Base-by-base conservation (phyloP, 2,888 invertebrate species). In the Fissipunctia ypsillon region DNA sequence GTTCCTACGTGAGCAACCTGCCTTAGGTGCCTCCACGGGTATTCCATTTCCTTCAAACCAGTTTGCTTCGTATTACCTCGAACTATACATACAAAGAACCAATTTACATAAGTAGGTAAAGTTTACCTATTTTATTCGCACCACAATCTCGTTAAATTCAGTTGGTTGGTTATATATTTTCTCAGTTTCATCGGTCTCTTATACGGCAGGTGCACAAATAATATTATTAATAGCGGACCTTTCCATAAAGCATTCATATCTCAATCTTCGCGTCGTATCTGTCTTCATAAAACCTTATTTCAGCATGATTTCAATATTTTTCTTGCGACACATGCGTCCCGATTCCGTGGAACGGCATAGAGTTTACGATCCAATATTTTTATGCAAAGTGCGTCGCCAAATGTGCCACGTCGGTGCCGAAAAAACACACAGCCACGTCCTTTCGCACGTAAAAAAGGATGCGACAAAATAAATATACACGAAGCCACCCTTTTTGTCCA, bases 391-490 rank as follows among this genome's bases (percentile, higher is more conserved):
- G 92, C 93, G 94, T 95, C 94, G 94, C 96, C 96, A 96, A 96
- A 96, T 96, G 96, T 96, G 94, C 91, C 90, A 89, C 90, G 92
- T 91, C 90, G 91, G 90, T 92, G 87, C 89, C 92, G 94, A 93
- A 95, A 95, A 96, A 95, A 94, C 92, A 93, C 92, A 92, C 92
- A 92, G 91, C 91, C 90, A 92, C 93, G 95, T 95, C 94, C 95
- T 95, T 94, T 94, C 88, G 94, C 94, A 93, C 95, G 94, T 95
- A 95, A 96, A 96, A 93, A 96, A 95, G 95, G 96, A 95, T 95
- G 95, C 94, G 95, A 95, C 96, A 96, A 91, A 95, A 96, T 96
- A 96, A 96, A 96, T 96, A 96, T 95, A 96, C 95, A 94, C 90
- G 89, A 88, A 94, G 94, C 93, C 95, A 95, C 95, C 96, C 96